These are phyloP conservation scores for Antheraea assamensis DNA, from an alignment of 2,888 invertebrate genomes.

Conservation along the genomic window DNA sequence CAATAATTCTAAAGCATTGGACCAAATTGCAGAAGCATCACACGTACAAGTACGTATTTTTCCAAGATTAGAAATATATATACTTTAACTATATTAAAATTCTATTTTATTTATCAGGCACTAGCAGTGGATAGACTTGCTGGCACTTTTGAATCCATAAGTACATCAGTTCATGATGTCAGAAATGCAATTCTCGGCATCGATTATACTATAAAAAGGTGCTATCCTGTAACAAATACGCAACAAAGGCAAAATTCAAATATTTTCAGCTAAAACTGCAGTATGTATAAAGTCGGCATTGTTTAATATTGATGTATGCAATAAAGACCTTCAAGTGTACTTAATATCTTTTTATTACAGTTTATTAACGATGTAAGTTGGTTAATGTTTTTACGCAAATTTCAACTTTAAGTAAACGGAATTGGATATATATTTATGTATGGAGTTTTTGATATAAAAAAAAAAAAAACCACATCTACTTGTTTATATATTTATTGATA, in stretches of 20 bases:
- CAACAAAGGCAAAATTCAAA: constrained; percentile 58
- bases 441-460: neutral
- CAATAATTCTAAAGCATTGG: constrained; percentile 60
- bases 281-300: constrained; percentile 17
- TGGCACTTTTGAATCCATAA: constrained; percentile 61
- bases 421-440: neutral
- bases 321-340: neutral
- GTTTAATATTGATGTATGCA: neutral
- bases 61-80: neutral
- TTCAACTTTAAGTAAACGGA: neutral
- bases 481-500: neutral
- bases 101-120: constrained; percentile 46
- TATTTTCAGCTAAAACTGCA: constrained; percentile 30
- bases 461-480: neutral
- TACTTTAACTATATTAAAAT: neutral
- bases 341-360: neutral
- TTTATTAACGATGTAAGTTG: neutral
- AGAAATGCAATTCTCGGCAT: constrained; percentile 68
- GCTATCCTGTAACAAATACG: constrained; percentile 48
- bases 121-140: constrained; percentile 66
- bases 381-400: neutral
- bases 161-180: constrained; percentile 60
- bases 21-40: constrained; percentile 67
- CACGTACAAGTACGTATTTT: constrained; percentile 58
- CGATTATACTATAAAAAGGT: constrained; percentile 69